phyloP scores from a whole-genome alignment of 2,113 vertebrate genomes.

The Accipiter virgatus region DNA sequence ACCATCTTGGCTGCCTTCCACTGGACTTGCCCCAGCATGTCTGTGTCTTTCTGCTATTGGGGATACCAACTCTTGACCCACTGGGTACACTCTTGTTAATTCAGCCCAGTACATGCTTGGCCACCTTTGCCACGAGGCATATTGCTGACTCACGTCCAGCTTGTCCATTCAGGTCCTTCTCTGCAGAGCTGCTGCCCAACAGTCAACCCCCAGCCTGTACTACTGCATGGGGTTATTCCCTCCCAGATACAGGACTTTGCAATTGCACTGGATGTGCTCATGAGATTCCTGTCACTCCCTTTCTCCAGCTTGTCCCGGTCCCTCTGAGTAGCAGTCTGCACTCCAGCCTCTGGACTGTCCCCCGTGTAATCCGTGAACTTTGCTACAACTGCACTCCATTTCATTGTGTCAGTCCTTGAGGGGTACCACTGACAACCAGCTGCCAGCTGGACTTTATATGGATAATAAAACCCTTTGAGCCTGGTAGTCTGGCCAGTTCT shows the following conservation, averaged over 20 bases:
- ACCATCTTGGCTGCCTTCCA: background rate
- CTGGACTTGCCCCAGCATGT: background rate
- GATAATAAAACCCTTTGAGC: background rate
- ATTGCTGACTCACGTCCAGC: background rate
- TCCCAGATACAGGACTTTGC: background rate
- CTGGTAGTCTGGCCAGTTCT: background rate
- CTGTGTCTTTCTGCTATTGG: background rate
- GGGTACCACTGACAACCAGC: background rate
- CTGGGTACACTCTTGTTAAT: background rate
- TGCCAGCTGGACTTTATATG: background rate
- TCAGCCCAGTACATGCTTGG: background rate
- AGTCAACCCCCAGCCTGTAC: background rate
- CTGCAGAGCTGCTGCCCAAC: background rate
- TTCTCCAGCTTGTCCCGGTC: background rate
- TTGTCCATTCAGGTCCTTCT: background rate
- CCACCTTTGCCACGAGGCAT: background rate
- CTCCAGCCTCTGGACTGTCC: background rate
- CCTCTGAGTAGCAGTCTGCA: background rate
- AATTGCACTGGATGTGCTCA: background rate
- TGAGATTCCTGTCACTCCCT: background rate
- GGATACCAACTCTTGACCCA: background rate
- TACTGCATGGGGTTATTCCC: background rate
- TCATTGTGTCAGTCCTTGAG: background rate
- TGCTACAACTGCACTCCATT: background rate
- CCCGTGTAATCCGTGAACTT: fast-evolving